A percentile compares a stretch with the other conserved stretches of the same genome.
Conservation (phyloP, 2,888 invertebrate species). For the Drosophila antonietae region DNA sequence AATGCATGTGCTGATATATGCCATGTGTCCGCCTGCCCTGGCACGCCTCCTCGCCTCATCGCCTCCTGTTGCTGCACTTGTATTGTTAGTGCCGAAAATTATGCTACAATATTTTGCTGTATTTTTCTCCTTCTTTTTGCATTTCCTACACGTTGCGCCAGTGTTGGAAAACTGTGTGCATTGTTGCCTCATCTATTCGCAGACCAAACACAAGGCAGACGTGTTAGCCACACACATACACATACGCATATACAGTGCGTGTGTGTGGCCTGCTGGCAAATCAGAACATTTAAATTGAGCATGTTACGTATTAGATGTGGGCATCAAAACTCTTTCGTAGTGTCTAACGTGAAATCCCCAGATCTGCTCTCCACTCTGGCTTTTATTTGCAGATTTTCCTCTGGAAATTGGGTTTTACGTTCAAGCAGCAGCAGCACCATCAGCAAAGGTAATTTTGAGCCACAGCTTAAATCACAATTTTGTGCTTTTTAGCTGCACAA, state of each 20-base stretch:
- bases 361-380: constrained; percentile 5
- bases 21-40: constrained; percentile 52
- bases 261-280: constrained; percentile 46
- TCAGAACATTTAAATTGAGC: constrained; percentile 74
- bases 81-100: constrained; percentile 76
- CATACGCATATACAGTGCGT: constrained; percentile 15
- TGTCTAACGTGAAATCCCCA: constrained; percentile 23
- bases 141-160: constrained; percentile 24
- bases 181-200: constrained; percentile 73
- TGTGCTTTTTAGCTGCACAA: constrained; percentile 22
- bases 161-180: constrained; percentile 47
- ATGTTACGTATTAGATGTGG: constrained; percentile 56
- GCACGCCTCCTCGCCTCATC: not conserved
- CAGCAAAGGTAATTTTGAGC: constrained; percentile 12
- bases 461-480: constrained; percentile 20
- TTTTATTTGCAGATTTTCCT: constrained; percentile 2
- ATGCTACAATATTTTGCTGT: constrained; percentile 69
- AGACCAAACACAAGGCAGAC: constrained; percentile 69
- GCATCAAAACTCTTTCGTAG: constrained; percentile 28
- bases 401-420: constrained; percentile 6
- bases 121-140: constrained; percentile 24
- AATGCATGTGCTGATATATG: constrained; percentile 80
- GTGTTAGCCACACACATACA: constrained; percentile 50
- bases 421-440: constrained; percentile 1
- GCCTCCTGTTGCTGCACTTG: constrained; percentile 21